Evolutionary conservation across 2,113 vertebrate genomes (phyloP), one percentile per base, ranked within the genome.

Genomic region (Caloenas nicobarica): DNA sequence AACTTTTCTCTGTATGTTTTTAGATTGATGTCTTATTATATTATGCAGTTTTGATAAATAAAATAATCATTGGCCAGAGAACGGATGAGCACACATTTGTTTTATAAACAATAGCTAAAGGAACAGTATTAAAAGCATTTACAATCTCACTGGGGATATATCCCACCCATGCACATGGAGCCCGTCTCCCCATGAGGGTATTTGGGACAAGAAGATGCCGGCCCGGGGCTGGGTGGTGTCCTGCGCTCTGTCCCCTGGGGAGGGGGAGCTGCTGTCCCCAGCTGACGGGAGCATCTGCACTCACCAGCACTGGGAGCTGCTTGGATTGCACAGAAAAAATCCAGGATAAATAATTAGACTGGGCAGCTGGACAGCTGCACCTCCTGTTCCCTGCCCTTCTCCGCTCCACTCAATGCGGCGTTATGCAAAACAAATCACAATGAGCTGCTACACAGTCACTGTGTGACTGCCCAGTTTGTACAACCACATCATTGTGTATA

Each of bases 371-470:
- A 11, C 19, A 19, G 24, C 7, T 28, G 53, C 33, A 16, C 24
- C 70, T 44, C 26, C 8, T 4, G 11, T 6, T 21, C 29, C 16
- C n/a, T 29, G 5, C 40, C 69, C 69, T 31, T 13, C n/a, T 5
- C 22, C 22, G 4, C 15, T 9, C 31, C 46, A 4, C 8, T 5
- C 36, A 22, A 12, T 1, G 10, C 3, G 9, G 28, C 0, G 0
- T 2, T 38, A 28, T 4, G 3, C 12, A 33, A n/a, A 56, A 7
- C 28, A 16, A 21, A 31, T 29, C 7, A 5, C 8, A 50, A 18
- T 3, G 7, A 38, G 9, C 38, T 1, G 1, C 34, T 22, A 1
- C 8, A 23, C 31, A 12, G 4, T 13, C 50, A 3, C 23, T 10
- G 29, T 3, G 2, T 15, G 48, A 5, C 68, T 9, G 3, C 5